phyloP scores from a whole-genome alignment of 2,888 invertebrate genomes.

The Mycalesis mineus region DNA sequence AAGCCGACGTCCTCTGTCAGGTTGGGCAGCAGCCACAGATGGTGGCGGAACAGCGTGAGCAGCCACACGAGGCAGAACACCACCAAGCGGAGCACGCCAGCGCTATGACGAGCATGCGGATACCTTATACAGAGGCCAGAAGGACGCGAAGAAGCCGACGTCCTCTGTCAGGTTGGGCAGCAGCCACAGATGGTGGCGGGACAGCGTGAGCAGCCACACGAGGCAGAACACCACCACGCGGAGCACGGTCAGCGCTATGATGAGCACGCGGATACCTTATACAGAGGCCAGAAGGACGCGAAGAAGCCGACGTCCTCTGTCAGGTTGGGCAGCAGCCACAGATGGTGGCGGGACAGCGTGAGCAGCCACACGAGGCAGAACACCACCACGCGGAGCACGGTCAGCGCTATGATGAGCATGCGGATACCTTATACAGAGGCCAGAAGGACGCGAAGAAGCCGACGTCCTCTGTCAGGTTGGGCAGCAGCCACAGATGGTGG shows the following conservation, averaged over 20 bases:
- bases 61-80: constrained; percentile 96
- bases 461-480: constrained; percentile 99
- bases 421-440: constrained; percentile 96
- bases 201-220: constrained; percentile 92
- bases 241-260: constrained; percentile 86
- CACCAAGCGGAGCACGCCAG: constrained; percentile 84
- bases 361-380: constrained; percentile 94
- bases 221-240: constrained; percentile 93
- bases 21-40: constrained; percentile 99
- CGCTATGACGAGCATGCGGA: constrained; percentile 92
- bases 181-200: constrained; percentile 97
- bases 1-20: constrained; percentile 99
- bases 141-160: constrained; percentile 98
- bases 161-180: constrained; percentile 99
- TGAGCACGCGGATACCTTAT: constrained; percentile 93
- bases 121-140: constrained; percentile 97
- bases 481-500: constrained; percentile 98
- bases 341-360: constrained; percentile 92
- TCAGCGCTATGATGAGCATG: constrained; percentile 93
- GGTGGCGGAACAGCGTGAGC: constrained; percentile 91
- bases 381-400: constrained; percentile 84
- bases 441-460: constrained; percentile 99
- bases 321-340: constrained; percentile 99
- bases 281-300: constrained; percentile 98
- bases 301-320: constrained; percentile 99